phyloP scores from a whole-genome alignment of 2,888 invertebrate species.

The Sceliomorpha sp. region DNA sequence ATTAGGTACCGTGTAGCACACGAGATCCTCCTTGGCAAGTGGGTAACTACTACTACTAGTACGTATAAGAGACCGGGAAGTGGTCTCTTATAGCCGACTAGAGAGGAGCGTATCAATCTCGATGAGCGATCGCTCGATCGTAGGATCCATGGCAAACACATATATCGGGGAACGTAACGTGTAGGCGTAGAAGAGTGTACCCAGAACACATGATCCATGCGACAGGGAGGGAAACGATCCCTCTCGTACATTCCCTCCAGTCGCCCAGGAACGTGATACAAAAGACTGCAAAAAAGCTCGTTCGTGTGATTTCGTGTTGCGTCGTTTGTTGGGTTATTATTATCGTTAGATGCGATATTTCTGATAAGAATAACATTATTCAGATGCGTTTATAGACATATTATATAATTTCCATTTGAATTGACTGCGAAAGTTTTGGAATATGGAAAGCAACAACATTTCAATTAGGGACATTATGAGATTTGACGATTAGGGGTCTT shows the following conservation, averaged over 20 bases:
- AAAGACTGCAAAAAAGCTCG: slow-evolving; percentile 22
- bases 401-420: no score
- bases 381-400: no score
- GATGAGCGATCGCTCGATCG: slow-evolving; percentile 46
- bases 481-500: no score
- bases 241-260: slow-evolving; percentile 42
- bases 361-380: no score
- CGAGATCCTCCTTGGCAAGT: slow-evolving; percentile 33
- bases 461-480: no score
- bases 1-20: slow-evolving; percentile 41
- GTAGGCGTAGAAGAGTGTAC: slow-evolving; percentile 27
- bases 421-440: no score
- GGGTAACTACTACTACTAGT: slow-evolving; percentile 36
- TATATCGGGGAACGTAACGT: slow-evolving; percentile 16
- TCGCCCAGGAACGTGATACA: slow-evolving; percentile 26
- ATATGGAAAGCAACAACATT: no score
- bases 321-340: no score
- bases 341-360: no score
- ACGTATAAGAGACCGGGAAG: slow-evolving; percentile 16
- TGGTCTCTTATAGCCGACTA: not conserved
- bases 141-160: slow-evolving; percentile 35
- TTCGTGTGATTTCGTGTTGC: slow-evolving; percentile 6
- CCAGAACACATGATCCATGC: slow-evolving; percentile 22
- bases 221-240: slow-evolving; percentile 40
- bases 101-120: slow-evolving; percentile 40